These are phyloP conservation scores for Ennomos quercinarius DNA, from an alignment of 2,888 invertebrate species.

Conservation along the genomic window DNA sequence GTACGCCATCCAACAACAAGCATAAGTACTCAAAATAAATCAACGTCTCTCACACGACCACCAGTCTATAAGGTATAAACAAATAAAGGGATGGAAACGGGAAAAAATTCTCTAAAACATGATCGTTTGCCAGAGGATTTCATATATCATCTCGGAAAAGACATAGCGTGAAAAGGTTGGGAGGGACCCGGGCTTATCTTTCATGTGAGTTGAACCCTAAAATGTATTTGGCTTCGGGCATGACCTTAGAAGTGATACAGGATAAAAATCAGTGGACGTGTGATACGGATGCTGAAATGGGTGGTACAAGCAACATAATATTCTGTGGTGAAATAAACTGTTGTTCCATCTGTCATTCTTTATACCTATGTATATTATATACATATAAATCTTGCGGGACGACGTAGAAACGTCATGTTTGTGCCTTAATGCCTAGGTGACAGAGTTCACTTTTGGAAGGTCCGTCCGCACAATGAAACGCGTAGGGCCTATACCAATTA, in stretches of 20 bases:
- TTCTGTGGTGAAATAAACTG: too few relatives aligned
- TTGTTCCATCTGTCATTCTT: too few relatives aligned
- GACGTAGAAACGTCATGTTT: too few relatives aligned
- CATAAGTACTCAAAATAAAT: conserved; percentile 26
- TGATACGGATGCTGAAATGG: too few relatives aligned
- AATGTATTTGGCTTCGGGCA: conserved; percentile 31
- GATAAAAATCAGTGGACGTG: conserved; percentile 16
- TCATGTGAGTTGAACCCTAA: conserved; percentile 40
- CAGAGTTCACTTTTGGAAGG: too few relatives aligned
- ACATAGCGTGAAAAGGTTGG: conserved; percentile 42
- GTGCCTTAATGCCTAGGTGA: too few relatives aligned
- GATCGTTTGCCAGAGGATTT: conserved; percentile 19
- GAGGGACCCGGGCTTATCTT: conserved; percentile 34
- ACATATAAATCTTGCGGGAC: too few relatives aligned
- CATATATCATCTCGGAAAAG: conserved; percentile 42
- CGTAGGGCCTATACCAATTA: too few relatives aligned
- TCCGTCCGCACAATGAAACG: too few relatives aligned
- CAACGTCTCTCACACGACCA: conserved; percentile 19
- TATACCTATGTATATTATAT: too few relatives aligned
- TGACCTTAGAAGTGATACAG: conserved; percentile 25
- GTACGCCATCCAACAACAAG: conserved; percentile 15
- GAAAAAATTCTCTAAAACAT: conserved; percentile 27
- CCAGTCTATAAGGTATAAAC: conserved; percentile 26
- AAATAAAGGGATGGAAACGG: conserved; percentile 16
- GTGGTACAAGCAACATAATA: too few relatives aligned